These are phyloP conservation scores for Margaritifera margaritifera DNA, from an alignment of 2,888 invertebrate species.

Conservation along the genomic window DNA sequence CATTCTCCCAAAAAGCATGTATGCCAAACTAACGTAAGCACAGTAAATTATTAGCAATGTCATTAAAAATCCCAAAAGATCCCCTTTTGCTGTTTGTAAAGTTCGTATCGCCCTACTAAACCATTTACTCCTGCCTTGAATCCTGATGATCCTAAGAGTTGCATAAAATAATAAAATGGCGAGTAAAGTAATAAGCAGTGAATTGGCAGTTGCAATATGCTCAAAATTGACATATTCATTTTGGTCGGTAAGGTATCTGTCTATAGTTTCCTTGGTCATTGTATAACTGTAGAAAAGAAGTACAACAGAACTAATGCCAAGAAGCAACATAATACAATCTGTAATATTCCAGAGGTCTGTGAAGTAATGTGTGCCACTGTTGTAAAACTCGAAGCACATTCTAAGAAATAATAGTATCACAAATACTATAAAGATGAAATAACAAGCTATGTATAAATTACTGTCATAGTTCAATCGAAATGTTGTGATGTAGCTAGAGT, in stretches of 20 bases:
- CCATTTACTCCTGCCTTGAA: constrained; percentile 1
- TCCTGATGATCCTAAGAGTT: constrained; percentile 3
- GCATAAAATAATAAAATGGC: constrained; percentile 1
- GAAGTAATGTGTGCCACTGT: not conserved
- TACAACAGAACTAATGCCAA: not conserved
- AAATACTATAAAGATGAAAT: constrained; percentile 5
- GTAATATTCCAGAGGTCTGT: constrained; percentile 2
- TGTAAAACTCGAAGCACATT: not conserved
- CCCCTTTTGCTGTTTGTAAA: not conserved
- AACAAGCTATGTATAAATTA: constrained; percentile 8
- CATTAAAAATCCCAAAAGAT: constrained; percentile 3
- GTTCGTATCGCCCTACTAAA: constrained; percentile 1
- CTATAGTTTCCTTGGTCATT: constrained; percentile 2
- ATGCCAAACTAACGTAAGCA: constrained; percentile 3
- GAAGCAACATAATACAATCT: not conserved
- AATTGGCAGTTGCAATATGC: constrained; percentile 1
- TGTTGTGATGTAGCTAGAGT: constrained; percentile 4
- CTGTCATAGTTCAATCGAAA: constrained; percentile 16
- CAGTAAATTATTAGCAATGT: not conserved
- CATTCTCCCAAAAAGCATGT: not conserved
- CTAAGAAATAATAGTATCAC: not conserved
- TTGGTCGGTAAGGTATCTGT: not conserved
- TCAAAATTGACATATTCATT: constrained; percentile 5
- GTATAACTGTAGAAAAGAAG: not conserved
- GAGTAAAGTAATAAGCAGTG: constrained; percentile 1